A percentile compares a stretch with the other conserved stretches of the same genome.
Conservation (phyloP, 2,888 invertebrate species). For the Trichopoda pennipes region DNA sequence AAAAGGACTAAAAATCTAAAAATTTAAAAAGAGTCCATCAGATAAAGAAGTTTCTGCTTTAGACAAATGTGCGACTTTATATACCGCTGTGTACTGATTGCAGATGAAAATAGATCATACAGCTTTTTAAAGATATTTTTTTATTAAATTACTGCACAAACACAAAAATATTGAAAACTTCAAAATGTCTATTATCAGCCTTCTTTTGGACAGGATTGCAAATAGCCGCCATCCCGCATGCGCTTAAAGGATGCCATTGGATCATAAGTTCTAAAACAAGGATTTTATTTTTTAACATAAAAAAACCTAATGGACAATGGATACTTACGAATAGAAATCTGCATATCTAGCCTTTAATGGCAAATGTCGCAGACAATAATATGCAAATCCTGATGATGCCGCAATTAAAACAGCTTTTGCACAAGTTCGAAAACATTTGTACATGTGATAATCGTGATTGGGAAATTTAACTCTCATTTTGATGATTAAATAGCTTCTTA, state of each 20-base stretch:
- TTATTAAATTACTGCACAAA: too few species aligned
- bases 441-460: conserved; percentile 51
- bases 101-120: too few species aligned
- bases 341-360: conserved; percentile 45
- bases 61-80: too few species aligned
- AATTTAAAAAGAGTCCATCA: too few species aligned
- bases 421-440: conserved; percentile 40
- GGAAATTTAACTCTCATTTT: conserved; percentile 3
- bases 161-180: too few species aligned
- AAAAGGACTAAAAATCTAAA: too few species aligned
- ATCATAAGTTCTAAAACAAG: conserved; percentile 60
- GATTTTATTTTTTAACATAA: too few species aligned
- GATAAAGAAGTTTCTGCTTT: too few species aligned
- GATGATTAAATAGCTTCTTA: background rate
- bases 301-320: too few species aligned
- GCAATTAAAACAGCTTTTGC: conserved; percentile 26
- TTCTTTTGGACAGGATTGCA: conserved; percentile 51
- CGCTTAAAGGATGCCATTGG: conserved; percentile 62
- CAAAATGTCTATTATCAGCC: too few species aligned
- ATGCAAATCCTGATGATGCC: background rate
- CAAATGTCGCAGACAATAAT: conserved; percentile 47
- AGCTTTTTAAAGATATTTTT: too few species aligned
- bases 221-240: conserved; percentile 66
- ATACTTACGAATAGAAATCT: conserved; percentile 47
- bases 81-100: too few species aligned